Base-by-base conservation (phyloP, 2,888 invertebrate genomes). In the Lasioglossum calceatum region DNA sequence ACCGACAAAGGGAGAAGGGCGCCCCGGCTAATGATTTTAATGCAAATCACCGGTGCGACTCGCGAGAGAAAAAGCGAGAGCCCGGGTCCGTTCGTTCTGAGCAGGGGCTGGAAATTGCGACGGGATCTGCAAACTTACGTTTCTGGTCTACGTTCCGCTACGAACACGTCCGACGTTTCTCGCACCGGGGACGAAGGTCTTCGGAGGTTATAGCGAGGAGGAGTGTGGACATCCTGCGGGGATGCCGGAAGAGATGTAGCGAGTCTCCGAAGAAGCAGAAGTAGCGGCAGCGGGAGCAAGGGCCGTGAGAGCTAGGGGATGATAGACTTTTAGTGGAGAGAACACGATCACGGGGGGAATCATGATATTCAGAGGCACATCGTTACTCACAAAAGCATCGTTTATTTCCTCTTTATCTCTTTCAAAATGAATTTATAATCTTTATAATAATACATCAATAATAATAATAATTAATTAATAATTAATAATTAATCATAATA, bases 301-400 rank as follows among this genome's bases (percentile, higher is more conserved):
- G 75, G 86, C 81, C 72, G 64, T 0, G 39, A 70, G 67, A 77
- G 72, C 75, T 78, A 85, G 70, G 61, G 74, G 71, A 79, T 79
- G 44, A 82, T 73, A 76, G 78, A 77, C 47, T 44, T 79, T 82
- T 71, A 88, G 80, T 84, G 87, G 79, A 79, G 79, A 79, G 82
- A 87, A 81, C 80, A 77, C 80, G 83, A 82, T 72, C 61, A 71
- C 80, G 84, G 86, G 90, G 75, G 79, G 84, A 86, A 72, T 79
- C 76, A 83, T 79, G 47, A 82, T 81, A 42, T 42, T 42, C 58
- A 64, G 64, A 87, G 73, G 81, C 81, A 88, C 73, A 85, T 75
- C 72, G 76, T 94, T 95, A 95, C 93, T 95, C 94, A 95, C 95
- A 95, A 95, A 95, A 95, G 95, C 95, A 95, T 95, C 93, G 92